phyloP scores from a whole-genome alignment of 1,140 invertebrate species.

The Dysdera silvatica region DNA sequence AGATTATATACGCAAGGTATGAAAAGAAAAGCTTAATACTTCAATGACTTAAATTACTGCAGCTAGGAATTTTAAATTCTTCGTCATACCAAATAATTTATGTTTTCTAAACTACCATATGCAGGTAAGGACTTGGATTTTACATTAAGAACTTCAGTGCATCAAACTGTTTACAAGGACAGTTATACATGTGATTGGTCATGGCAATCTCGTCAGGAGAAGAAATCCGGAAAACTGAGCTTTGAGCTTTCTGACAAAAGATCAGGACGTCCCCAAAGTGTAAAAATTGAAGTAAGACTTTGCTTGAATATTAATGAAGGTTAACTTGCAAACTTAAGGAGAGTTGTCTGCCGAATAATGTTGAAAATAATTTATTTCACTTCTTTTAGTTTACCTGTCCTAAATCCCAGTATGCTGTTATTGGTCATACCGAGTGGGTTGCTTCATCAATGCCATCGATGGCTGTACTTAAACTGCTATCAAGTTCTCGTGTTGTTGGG shows the following conservation, averaged over 20 bases:
- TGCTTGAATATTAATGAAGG: neutral
- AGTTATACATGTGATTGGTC: conserved; percentile 9
- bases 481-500: neutral
- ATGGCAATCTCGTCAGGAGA: neutral
- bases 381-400: neutral
- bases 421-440: neutral
- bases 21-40: neutral
- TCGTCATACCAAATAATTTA: neutral
- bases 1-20: neutral
- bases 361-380: neutral
- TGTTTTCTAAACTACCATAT: too few species aligned
- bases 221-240: neutral
- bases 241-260: neutral
- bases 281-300: conserved; percentile 2
- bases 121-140: conserved; percentile 4
- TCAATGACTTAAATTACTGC: neutral
- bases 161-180: neutral
- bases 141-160: neutral
- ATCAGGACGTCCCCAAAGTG: neutral
- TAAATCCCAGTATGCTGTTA: neutral
- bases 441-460: neutral
- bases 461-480: neutral
- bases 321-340: neutral
- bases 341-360: neutral
- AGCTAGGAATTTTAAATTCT: neutral